phyloP scores from a whole-genome alignment of 2,113 vertebrate genomes.

The Dicaeum eximium region DNA sequence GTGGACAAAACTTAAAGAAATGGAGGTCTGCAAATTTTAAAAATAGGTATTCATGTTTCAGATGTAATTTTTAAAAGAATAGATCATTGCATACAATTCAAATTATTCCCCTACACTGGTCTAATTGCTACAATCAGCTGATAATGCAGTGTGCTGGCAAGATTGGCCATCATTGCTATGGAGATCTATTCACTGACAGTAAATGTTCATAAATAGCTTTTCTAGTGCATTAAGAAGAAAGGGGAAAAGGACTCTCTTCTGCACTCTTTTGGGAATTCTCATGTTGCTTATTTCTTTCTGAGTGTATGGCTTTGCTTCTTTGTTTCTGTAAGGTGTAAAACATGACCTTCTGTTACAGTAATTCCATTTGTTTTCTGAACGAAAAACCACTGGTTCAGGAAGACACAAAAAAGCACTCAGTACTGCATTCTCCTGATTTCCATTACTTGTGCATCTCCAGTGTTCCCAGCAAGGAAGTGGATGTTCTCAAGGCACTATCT shows the following conservation, averaged over 20 bases:
- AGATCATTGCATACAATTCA: not conserved
- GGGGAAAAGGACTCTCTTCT: not conserved
- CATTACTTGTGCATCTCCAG: not conserved
- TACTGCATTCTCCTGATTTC: not conserved
- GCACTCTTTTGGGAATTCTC: not conserved
- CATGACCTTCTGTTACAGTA: not conserved
- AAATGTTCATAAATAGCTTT: conserved; percentile 1
- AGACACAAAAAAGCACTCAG: not conserved
- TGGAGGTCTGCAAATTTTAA: not conserved
- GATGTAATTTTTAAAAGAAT: not conserved
- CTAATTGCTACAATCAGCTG: conserved; percentile 16
- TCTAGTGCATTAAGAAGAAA: not conserved
- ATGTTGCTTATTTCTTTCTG: not conserved
- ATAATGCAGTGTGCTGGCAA: not conserved
- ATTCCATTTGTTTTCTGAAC: not conserved
- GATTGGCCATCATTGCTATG: conserved; percentile 4
- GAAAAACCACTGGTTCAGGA: not conserved
- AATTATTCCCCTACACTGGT: not conserved
- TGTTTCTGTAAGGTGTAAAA: not conserved
- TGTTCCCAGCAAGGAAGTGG: not conserved
- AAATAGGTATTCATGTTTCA: not conserved
- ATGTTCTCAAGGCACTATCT: not conserved
- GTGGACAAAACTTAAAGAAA: not conserved
- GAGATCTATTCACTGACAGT: conserved; percentile 6
- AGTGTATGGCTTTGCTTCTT: not conserved